Conservation (phyloP, 2,888 invertebrate genomes). For the Pharmacophagus antenor region DNA sequence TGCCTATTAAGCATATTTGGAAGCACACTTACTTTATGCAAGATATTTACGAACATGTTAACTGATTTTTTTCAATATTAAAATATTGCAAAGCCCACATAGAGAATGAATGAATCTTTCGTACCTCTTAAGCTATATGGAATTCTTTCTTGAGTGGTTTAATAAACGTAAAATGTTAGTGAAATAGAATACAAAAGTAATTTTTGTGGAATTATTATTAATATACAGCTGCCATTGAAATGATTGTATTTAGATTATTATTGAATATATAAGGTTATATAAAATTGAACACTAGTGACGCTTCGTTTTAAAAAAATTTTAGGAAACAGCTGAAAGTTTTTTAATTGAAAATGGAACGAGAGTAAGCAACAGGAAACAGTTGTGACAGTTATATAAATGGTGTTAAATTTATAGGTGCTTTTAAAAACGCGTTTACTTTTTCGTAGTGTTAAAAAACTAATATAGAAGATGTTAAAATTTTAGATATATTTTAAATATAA, state of each 20-base stretch:
- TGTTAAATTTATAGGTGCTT: conserved; percentile 10
- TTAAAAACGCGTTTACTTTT: conserved; percentile 1
- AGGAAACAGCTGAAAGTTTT: neutral
- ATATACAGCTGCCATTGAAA: neutral
- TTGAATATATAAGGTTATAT: too few relatives aligned
- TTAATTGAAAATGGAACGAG: neutral
- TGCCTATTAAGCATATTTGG: conserved; percentile 35
- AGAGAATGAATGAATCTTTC: neutral
- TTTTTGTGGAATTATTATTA: too few relatives aligned
- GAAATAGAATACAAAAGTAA: too few relatives aligned
- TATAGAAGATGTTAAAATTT: conserved; percentile 16
- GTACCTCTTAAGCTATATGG: neutral
- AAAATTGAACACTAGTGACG: too few relatives aligned
- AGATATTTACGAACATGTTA: conserved; percentile 19
- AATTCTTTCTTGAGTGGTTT: neutral
- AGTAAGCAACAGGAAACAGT: conserved; percentile 23
- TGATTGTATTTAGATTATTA: too few relatives aligned
- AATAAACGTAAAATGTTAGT: neutral
- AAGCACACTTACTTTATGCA: conserved; percentile 35
- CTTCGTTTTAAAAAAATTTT: too few relatives aligned
- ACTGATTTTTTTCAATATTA: conserved; percentile 8
- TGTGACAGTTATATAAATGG: neutral
- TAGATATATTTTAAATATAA: conserved; percentile 22
- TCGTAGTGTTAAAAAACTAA: conserved; percentile 14
- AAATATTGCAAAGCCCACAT: conserved; percentile 17